Evolutionary conservation across 1,140 invertebrate species (phyloP), one percentile per base, ranked within the genome.

Genomic region (Elymnias hypermnestra): DNA sequence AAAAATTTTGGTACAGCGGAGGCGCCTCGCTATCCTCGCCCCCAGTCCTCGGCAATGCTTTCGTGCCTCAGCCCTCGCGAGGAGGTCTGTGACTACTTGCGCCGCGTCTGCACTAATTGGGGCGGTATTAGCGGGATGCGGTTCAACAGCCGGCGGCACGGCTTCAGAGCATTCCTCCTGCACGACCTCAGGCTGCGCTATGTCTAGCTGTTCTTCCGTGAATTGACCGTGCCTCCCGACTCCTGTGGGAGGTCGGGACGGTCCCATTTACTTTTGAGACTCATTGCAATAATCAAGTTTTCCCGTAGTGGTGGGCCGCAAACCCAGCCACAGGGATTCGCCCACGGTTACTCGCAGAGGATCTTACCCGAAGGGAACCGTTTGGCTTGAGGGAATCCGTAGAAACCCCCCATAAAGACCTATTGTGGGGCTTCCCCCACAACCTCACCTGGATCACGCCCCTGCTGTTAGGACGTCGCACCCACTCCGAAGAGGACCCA

Each of bases 401-500:
- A 19, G 36, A 40, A 19, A 8, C 37, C 21, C 7, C 14, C 37
- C 37, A 26, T 14, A 2, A 21, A 18, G 40, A 19, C 29, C 28
- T 43, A 9, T 10, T 31, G 5, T 2, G 5, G 18, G 12, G 22
- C 35, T 22, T 44, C 18, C 21, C 9, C 41, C 12, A 5, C 15
- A 43, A 12, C 29, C 28, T 10, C 29, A 49, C 35, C 39, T 19
- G 14, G 26, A 29, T 25, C 13, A 18, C 9, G 6, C 3, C 26
- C 14, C 7, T 53, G 69, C 51, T 62, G 58, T 64, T 72, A 77
- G 75, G 62, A 39, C 37, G 36, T 35, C 40, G 74, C 72, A 25
- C 73, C 67, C 75, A 78, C 75, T 79, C 79, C 73, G 69, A 12
- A 28, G 19, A 31, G 33, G 12, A 26, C 4, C 22, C 22, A 28